Conservation (phyloP, 2,113 vertebrate genomes). For the Pseudorhombus dupliciocellatus region DNA sequence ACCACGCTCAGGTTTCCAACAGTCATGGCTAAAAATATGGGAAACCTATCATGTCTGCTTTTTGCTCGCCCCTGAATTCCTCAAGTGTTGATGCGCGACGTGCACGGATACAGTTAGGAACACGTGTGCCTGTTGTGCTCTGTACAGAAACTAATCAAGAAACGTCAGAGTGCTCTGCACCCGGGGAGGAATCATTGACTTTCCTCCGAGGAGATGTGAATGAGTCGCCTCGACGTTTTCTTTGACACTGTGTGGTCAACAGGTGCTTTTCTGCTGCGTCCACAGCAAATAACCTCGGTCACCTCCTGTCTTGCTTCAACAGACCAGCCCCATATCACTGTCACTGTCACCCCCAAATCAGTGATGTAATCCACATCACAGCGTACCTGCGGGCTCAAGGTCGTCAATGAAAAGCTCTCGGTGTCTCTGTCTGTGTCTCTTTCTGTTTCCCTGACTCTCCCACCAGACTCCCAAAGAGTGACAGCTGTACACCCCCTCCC, state of each 20-base stretch:
- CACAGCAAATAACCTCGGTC: constrained; percentile 3
- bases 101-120: constrained; percentile 15
- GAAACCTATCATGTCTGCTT: constrained; percentile 68
- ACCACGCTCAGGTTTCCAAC: constrained; percentile 71
- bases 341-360: constrained; percentile 8
- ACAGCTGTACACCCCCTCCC: constrained; percentile 75
- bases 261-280: constrained; percentile 47
- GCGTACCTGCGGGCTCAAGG: neutral
- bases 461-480: constrained; percentile 64
- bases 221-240: constrained; percentile 15
- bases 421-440: neutral
- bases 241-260: constrained; percentile 32
- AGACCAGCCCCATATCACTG: neutral
- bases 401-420: constrained; percentile 21
- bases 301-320: neutral
- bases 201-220: constrained; percentile 5
- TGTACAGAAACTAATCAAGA: neutral
- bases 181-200: constrained; percentile 7
- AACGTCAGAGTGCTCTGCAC: neutral
- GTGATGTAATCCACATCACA: neutral
- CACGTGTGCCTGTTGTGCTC: constrained; percentile 5
- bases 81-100: constrained; percentile 26
- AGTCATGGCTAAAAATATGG: constrained; percentile 78
- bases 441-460: constrained; percentile 24
- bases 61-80: constrained; percentile 46